Evolutionary conservation across 1,140 invertebrate genomes (phyloP).

Genomic region (Drosophila punjabiensis): DNA sequence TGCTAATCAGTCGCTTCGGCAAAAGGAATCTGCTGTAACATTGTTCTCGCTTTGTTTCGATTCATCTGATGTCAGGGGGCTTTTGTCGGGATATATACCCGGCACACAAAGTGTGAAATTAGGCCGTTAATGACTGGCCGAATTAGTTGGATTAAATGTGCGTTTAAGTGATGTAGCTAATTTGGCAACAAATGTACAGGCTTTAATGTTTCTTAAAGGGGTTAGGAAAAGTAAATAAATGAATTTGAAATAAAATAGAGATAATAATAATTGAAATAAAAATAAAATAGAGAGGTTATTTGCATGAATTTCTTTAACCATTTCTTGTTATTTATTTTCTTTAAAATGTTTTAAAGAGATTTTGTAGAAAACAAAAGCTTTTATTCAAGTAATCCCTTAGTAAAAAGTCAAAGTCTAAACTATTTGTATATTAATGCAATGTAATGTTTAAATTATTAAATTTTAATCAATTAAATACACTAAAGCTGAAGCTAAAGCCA

Average conservation of each 20-base stretch:
- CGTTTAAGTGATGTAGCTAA: conserved; percentile 24
- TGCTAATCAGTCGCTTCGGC: conserved; percentile 47
- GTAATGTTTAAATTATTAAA: neutral
- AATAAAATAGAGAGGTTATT: neutral
- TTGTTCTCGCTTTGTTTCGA: conserved; percentile 35
- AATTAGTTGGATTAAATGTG: conserved; percentile 43
- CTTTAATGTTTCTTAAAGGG: conserved; percentile 6
- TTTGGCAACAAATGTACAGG: conserved; percentile 4
- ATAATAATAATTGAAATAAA: too few species aligned
- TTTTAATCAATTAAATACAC: neutral
- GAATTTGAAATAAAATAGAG: neutral
- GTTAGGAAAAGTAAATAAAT: neutral
- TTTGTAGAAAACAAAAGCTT: too few species aligned
- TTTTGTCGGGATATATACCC: conserved; percentile 23
- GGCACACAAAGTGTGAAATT: conserved; percentile 30
- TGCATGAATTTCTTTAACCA: too few species aligned
- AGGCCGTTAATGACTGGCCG: conserved; percentile 29
- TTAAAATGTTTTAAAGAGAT: neutral
- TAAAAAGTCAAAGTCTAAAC: neutral
- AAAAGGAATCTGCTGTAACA: conserved; percentile 39
- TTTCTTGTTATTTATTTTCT: neutral
- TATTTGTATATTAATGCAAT: too few species aligned
- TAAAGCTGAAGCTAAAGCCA: neutral
- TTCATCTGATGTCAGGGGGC: conserved; percentile 18
- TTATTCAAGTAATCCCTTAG: neutral